A percentile compares a stretch with the other conserved stretches of the same genome.
These are phyloP conservation scores for Heterodera filipjevi DNA, from an alignment of 2,888 invertebrate species.

Conservation along the genomic window DNA sequence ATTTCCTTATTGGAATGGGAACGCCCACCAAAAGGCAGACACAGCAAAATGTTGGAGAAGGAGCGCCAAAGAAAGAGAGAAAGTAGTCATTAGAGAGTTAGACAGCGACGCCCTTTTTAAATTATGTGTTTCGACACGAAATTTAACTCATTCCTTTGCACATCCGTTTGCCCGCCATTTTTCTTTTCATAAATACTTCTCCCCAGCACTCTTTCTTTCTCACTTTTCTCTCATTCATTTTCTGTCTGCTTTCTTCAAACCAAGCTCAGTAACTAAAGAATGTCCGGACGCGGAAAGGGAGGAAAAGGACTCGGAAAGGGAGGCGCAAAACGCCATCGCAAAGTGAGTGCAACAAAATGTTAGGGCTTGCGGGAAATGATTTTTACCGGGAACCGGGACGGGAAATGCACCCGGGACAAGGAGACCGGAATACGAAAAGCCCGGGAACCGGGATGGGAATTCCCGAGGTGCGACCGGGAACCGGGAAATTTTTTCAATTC, in stretches of 20 bases:
- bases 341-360: constrained; percentile 70
- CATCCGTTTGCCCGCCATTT: not conserved
- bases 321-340: constrained; percentile 81
- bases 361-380: no score
- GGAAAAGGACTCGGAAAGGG: constrained; percentile 70
- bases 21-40: not conserved
- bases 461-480: no score
- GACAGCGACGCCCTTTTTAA: no score
- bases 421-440: no score
- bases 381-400: no score
- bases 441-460: no score
- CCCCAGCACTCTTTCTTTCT: not conserved
- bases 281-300: constrained; percentile 47
- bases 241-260: not conserved
- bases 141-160: not conserved
- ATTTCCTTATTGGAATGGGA: not conserved
- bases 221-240: not conserved
- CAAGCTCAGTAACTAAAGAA: not conserved
- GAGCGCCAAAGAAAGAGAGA: no score
- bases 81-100: no score
- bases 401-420: no score
- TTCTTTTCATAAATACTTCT: no score
- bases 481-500: no score
- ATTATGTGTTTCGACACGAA: not conserved
- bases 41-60: no score